Evolutionary conservation across 2,113 vertebrate genomes (phyloP).

Genomic region (Macquaria ambigua): DNA sequence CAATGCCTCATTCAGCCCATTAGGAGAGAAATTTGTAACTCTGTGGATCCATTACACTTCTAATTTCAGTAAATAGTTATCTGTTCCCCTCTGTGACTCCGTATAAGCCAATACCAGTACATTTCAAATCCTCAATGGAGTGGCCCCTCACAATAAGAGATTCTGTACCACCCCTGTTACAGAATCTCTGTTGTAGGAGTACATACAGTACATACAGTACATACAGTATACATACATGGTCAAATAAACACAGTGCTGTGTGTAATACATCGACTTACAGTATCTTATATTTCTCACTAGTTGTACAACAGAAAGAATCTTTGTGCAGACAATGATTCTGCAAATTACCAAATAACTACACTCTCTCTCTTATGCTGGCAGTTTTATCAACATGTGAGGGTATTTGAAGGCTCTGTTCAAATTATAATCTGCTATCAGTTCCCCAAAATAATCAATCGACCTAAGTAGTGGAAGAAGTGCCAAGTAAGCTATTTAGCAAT

Average conservation of each 20-base stretch:
- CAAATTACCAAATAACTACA: neutral
- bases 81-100: conserved; percentile 60
- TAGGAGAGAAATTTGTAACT: conserved; percentile 60
- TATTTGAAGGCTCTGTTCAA: neutral
- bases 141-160: conserved; percentile 31
- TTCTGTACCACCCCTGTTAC: conserved; percentile 10
- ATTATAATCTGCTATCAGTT: conserved; percentile 10
- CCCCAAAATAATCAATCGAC: neutral
- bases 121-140: conserved; percentile 54
- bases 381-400: neutral
- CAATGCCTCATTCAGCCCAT: conserved; percentile 63
- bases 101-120: conserved; percentile 49
- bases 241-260: neutral
- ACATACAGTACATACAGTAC: too few relatives aligned
- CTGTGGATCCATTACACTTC: conserved; percentile 66
- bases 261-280: neutral
- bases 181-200: conserved; percentile 7
- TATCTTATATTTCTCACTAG: neutral
- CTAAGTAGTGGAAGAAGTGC: neutral
- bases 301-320: neutral
- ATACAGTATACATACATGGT: neutral
- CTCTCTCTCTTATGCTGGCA: neutral
- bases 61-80: conserved; percentile 70
- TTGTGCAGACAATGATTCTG: neutral
- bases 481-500: neutral